Evolutionary conservation across 2,113 vertebrate species (phyloP).

Genomic region (Plectropomus leopardus): DNA sequence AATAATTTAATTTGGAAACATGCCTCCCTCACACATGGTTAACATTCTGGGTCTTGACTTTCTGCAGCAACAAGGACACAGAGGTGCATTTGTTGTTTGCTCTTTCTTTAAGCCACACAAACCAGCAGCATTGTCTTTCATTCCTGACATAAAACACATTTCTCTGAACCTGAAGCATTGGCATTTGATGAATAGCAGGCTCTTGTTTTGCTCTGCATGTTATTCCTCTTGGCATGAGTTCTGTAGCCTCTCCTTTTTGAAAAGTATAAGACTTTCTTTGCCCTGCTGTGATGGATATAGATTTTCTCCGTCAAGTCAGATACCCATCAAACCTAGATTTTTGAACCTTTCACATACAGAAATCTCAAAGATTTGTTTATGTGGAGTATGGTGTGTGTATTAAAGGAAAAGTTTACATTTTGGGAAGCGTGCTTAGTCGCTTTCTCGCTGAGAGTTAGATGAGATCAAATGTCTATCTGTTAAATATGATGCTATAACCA

Average conservation of each 20-base stretch:
- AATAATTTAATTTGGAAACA: constrained; percentile 4
- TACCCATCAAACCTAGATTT: constrained; percentile 28
- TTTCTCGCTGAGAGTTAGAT: not conserved
- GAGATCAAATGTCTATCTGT: not conserved
- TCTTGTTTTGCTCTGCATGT: constrained; percentile 54
- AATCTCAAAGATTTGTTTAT: not conserved
- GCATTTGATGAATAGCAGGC: constrained; percentile 59
- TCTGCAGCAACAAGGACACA: constrained; percentile 16
- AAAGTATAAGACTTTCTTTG: constrained; percentile 44
- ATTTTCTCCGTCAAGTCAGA: constrained; percentile 54
- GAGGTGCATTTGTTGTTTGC: not conserved
- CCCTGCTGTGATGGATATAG: constrained; percentile 60
- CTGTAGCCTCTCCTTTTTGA: constrained; percentile 39
- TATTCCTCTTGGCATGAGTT: constrained; percentile 58
- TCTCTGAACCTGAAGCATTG: constrained; percentile 49
- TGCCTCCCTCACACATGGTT: not conserved
- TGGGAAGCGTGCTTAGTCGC: not conserved
- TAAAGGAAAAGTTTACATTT: constrained; percentile 11
- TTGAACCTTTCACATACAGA: not conserved
- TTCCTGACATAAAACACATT: constrained; percentile 39
- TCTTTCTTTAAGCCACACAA: constrained; percentile 33
- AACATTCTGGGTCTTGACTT: constrained; percentile 3
- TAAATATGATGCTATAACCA: not conserved
- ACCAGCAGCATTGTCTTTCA: constrained; percentile 41
- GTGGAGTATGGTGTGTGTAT: not conserved